Percentiles rank a stretch among this genome's conserved stretches.
These are phyloP conservation scores for Psephotus haematonotus DNA, from an alignment of 2,113 vertebrate species.

Conservation along the genomic window DNA sequence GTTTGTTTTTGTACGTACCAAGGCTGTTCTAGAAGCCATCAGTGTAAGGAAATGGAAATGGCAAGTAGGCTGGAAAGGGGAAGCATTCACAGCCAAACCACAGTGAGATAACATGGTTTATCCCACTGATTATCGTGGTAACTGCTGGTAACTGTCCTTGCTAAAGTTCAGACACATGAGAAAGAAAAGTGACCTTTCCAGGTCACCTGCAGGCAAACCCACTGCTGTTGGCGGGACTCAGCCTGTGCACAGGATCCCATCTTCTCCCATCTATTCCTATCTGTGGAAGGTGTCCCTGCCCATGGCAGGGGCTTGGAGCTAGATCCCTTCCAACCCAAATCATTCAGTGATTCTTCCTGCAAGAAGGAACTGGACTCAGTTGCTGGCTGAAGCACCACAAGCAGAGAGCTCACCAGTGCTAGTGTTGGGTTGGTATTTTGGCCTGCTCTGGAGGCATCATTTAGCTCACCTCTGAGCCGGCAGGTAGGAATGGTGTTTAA, in stretches of 20 bases:
- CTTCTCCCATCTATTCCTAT: not conserved
- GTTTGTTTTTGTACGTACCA: not conserved
- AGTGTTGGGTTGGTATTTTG: not conserved
- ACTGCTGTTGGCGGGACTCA: not conserved
- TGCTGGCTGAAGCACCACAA: not conserved
- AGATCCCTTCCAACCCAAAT: not conserved
- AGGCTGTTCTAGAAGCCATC: not conserved
- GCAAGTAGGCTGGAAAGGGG: not conserved
- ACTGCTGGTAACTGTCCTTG: not conserved
- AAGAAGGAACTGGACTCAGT: not conserved
- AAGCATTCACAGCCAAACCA: not conserved
- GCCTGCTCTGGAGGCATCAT: not conserved
- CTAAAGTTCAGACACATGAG: not conserved
- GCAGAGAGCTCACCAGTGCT: not conserved
- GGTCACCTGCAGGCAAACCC: not conserved
- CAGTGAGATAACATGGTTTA: not conserved
- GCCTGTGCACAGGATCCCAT: not conserved
- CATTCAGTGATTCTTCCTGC: not conserved
- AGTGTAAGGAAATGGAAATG: not conserved
- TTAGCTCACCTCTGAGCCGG: not conserved
- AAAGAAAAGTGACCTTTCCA: not conserved
- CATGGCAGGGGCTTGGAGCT: not conserved
- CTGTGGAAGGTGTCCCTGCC: not conserved
- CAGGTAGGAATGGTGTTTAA: not conserved
- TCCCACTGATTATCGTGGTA: not conserved